phyloP scores from a whole-genome alignment of 2,113 vertebrate species.

The Corvus hawaiiensis region DNA sequence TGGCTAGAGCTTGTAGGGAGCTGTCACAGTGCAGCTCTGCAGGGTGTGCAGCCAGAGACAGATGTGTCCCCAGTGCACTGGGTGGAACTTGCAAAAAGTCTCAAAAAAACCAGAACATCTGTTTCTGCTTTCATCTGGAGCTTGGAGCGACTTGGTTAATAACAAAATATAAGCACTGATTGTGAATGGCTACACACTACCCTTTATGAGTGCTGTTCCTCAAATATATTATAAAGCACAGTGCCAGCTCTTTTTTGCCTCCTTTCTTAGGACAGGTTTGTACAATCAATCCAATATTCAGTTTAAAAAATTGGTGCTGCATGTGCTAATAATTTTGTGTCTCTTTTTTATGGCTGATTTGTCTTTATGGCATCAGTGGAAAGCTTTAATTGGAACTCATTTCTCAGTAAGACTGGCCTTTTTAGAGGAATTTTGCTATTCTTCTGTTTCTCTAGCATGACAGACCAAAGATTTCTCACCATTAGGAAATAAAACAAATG shows the following conservation, averaged over 20 bases:
- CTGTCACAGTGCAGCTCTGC: background rate
- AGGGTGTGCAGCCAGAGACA: rapidly evolving
- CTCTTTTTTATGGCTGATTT: background rate
- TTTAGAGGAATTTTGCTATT: background rate
- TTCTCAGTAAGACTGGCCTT: background rate
- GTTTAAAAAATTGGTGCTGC: background rate
- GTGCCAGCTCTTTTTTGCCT: background rate
- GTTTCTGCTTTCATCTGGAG: background rate
- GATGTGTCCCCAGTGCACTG: rapidly evolving
- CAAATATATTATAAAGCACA: background rate
- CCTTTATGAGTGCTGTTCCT: background rate
- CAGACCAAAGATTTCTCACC: background rate
- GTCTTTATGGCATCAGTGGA: background rate
- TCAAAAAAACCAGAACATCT: background rate
- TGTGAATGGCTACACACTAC: background rate
- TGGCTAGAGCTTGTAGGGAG: background rate
- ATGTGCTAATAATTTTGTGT: background rate
- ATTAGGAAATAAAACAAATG: background rate
- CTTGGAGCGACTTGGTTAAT: background rate
- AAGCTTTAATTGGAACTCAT: background rate
- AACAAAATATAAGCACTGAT: background rate
- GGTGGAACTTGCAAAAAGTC: background rate
- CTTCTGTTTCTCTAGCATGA: background rate
- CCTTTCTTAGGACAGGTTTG: background rate
- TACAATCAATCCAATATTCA: background rate